phyloP scores from a whole-genome alignment of 2,888 invertebrate species.

The Melikaiella ostensackeni region DNA sequence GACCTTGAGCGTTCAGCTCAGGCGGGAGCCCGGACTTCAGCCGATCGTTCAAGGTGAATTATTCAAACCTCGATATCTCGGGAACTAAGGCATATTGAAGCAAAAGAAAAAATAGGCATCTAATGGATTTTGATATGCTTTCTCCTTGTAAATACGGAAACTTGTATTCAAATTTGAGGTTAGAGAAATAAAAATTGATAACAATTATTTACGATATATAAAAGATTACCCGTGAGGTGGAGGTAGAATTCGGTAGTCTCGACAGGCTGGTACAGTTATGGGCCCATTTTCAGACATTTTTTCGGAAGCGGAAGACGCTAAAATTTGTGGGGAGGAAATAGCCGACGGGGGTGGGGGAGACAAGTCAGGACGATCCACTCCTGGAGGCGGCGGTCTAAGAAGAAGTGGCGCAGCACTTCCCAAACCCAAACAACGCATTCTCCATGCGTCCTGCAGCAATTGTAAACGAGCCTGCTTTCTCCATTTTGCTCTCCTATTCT shows the following conservation, averaged over 20 bases:
- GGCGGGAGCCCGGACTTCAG: too few relatives aligned
- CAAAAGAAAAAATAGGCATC: too few relatives aligned
- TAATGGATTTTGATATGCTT: too few relatives aligned
- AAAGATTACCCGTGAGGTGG: slow-evolving; percentile 71
- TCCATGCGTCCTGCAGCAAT: slow-evolving; percentile 92
- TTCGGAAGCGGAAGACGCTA: slow-evolving; percentile 49
- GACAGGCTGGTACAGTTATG: slow-evolving; percentile 60
- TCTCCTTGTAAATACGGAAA: too few relatives aligned
- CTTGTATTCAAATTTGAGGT: too few relatives aligned
- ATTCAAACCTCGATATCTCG: too few relatives aligned
- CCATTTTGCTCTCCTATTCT: slow-evolving; percentile 94
- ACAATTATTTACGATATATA: too few relatives aligned
- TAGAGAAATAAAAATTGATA: too few relatives aligned
- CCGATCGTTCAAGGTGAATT: too few relatives aligned
- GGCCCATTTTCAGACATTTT: slow-evolving; percentile 61
- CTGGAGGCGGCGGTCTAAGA: slow-evolving; percentile 70
- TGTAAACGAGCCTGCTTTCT: slow-evolving; percentile 92
- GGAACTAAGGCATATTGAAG: too few relatives aligned
- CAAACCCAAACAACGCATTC: slow-evolving; percentile 90
- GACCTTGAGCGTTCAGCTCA: too few relatives aligned
- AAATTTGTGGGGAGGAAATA: slow-evolving; percentile 56
- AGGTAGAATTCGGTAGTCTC: slow-evolving; percentile 69
- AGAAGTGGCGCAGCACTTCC: slow-evolving; percentile 73
- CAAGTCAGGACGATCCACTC: slow-evolving; percentile 65
- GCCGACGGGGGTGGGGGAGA: slow-evolving; percentile 58